Conservation (phyloP, 2,797 vertebrate genomes). For the Oreortyx pictus region DNA sequence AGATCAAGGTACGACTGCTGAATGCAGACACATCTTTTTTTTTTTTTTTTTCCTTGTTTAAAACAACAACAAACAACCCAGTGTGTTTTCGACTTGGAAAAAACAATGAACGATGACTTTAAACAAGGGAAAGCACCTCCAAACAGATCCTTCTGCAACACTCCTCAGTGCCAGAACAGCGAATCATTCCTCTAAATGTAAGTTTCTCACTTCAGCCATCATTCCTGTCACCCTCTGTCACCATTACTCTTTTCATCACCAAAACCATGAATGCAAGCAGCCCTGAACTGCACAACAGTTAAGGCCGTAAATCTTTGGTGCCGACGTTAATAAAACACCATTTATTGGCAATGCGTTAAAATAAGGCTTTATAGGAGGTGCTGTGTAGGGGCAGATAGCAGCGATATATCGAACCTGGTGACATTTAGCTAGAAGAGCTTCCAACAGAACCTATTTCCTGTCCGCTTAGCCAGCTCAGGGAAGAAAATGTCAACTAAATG, state of each 20-base stretch:
- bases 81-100: no score
- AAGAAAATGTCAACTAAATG: constrained; percentile 57
- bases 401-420: constrained; percentile 58
- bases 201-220: neutral
- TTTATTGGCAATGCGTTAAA: constrained; percentile 57
- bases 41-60: no score
- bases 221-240: neutral
- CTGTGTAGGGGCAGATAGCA: constrained; percentile 32
- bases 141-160: constrained; percentile 1
- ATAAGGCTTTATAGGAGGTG: constrained; percentile 58
- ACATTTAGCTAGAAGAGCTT: constrained; percentile 69
- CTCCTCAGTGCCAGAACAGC: neutral
- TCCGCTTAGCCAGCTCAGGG: constrained; percentile 9
- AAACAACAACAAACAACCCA: no score
- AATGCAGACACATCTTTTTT: no score
- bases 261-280: neutral
- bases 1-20: neutral
- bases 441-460: constrained; percentile 46
- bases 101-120: no score
- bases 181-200: neutral
- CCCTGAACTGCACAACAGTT: neutral
- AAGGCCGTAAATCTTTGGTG: constrained; percentile 18
- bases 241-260: constrained; percentile 28
- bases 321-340: constrained; percentile 58
- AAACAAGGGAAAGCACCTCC: neutral